Evolutionary conservation across 2,113 vertebrate species (phyloP), one percentile per base, ranked within the genome.

Genomic region (Electrona antarctica): DNA sequence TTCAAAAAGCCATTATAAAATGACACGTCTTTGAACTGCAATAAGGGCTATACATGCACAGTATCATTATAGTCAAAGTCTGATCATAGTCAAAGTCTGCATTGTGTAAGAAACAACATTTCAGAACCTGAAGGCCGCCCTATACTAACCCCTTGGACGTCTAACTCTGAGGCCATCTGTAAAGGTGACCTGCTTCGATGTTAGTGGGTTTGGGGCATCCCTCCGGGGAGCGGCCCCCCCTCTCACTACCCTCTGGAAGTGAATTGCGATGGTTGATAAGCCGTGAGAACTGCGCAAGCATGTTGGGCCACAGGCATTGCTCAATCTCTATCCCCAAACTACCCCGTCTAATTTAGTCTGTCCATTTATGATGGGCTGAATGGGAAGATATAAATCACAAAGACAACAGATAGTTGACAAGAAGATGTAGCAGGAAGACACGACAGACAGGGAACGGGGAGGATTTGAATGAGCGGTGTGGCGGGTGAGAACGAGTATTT

Each of bases 261-360:
- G 59, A 79, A n/a, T 58, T 78, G 67, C 79, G 83, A 92, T 89
- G 78, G 74, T 76, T 78, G 88, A 91, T 91, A 89, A 90, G 82
- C 60, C 71, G 56, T 71, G 72, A 79, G 77, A 90, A 77, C 51
- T 54, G 54, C 57, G 70, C 68, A 45, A 45, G 58, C 77, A 59
- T 71, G 77, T 57, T 51, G 64, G 79, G 71, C 84, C 87, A 91
- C 88, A 90, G 87, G 86, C 83, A 60, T 78, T 41, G 83, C 72
- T 67, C 14, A 59, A 50, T 74, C 48, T 78, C 69, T 78, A 71
- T 84, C 80, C 69, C 54, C 70, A 56, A 47, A 63, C 55, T 4
- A 41, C 33, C 33, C 33, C 33, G 33, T 41, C 33, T 41, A 41
- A 41, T 41, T 41, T 6, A 41, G 33, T 41, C 64, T 58, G 64